These are phyloP conservation scores for Esox lucius DNA, from an alignment of 2,797 vertebrate species.

Conservation along the genomic window DNA sequence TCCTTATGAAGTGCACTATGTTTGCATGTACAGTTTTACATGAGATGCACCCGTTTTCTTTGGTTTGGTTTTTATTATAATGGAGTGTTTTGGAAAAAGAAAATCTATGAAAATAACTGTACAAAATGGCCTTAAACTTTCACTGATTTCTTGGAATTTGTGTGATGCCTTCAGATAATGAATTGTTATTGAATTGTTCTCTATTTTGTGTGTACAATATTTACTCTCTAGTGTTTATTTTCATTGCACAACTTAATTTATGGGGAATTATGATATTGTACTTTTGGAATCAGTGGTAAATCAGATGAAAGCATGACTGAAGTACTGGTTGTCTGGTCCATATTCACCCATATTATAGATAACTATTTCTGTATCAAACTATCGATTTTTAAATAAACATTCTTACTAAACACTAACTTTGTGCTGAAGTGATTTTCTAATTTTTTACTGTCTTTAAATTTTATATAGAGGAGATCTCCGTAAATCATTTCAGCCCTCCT, in stretches of 20 bases:
- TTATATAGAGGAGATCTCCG: background rate
- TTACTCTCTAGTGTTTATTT: slow-evolving; percentile 84
- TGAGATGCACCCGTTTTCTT: slow-evolving; percentile 78
- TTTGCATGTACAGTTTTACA: slow-evolving; percentile 97
- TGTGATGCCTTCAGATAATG: slow-evolving; percentile 88
- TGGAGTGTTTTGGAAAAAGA: slow-evolving; percentile 71
- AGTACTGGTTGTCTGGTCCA: slow-evolving; percentile 77
- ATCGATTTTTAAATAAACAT: slow-evolving; percentile 91
- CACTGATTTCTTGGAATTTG: slow-evolving; percentile 88
- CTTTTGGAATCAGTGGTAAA: slow-evolving; percentile 76
- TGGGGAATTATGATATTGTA: slow-evolving; percentile 68
- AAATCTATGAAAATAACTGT: slow-evolving; percentile 74
- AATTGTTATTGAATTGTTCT: slow-evolving; percentile 72
- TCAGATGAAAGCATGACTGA: slow-evolving; percentile 78
- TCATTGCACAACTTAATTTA: slow-evolving; percentile 75
- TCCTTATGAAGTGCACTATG: slow-evolving; percentile 82
- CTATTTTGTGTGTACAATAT: slow-evolving; percentile 81
- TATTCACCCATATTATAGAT: slow-evolving; percentile 74
- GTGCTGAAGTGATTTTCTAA: background rate
- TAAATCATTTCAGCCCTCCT: background rate
- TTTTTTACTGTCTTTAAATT: background rate
- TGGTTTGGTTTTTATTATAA: slow-evolving; percentile 63
- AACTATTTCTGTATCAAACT: slow-evolving; percentile 87
- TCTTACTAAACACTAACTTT: slow-evolving; percentile 70
- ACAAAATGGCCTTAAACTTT: slow-evolving; percentile 98